These are phyloP conservation scores for Gadus macrocephalus DNA, from an alignment of 2,113 vertebrate genomes.

Conservation along the genomic window DNA sequence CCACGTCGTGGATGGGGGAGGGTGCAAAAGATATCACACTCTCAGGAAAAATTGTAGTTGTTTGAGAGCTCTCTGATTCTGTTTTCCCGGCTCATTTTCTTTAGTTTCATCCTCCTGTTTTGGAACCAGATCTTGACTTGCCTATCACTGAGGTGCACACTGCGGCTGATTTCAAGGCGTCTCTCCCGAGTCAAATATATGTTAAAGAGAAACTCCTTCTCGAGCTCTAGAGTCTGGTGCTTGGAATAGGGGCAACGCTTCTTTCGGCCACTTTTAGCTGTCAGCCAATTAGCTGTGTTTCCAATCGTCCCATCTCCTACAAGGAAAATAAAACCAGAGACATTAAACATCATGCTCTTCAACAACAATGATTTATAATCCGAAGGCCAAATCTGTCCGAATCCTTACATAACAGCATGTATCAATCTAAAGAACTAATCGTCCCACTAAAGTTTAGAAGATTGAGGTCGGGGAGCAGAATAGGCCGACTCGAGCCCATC, in stretches of 20 bases:
- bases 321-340: conserved; percentile 56
- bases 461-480: too few species aligned
- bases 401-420: too few species aligned
- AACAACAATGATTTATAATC: too few species aligned
- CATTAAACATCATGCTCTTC: conserved; percentile 26
- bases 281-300: conserved; percentile 92
- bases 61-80: conserved; percentile 95
- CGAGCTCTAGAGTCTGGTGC: conserved; percentile 98
- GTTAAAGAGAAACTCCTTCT: conserved; percentile 99
- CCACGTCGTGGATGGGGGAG: conserved; percentile 49
- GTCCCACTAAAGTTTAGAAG: too few species aligned
- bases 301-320: conserved; percentile 86
- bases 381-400: too few species aligned
- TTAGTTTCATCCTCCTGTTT: conserved; percentile 99
- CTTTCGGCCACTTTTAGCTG: conserved; percentile 96
- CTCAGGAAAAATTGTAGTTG: conserved; percentile 98
- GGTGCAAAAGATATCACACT: conserved; percentile 67
- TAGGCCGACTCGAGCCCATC: too few species aligned
- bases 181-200: conserved; percentile 99
- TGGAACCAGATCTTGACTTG: conserved; percentile 99
- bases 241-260: conserved; percentile 98
- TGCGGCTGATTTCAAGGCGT: conserved; percentile 98
- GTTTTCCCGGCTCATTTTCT: conserved; percentile 99
- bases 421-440: too few species aligned
- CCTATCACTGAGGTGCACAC: conserved; percentile 98